Evolutionary conservation across 2,888 invertebrate genomes (phyloP), one percentile per base, ranked within the genome.

Genomic region (Eledone cirrhosa): DNA sequence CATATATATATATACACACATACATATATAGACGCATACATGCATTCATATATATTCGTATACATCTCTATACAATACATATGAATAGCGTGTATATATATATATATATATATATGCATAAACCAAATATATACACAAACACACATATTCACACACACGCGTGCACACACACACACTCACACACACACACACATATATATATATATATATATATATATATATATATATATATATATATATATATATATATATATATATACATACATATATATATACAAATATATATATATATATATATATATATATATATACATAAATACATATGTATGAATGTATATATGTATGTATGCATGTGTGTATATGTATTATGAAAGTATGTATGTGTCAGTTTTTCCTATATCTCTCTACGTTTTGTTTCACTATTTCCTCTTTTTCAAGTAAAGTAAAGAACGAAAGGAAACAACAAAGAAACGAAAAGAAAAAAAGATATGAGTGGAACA

Each of bases 281-380:
- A 24, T 24, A 65, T 24, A 65, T 65, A 65, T 1, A 3, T 24
- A 74, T 74, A 74, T 74, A 74, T 74, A 74, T 74, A 74, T 74
- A 74, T 33, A 74, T 74, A 74, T 74, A 74, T 33, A n/a, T 33
- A 33, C 19, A 74, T 74, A 7, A 31, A 74, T 74, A 33, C 33
- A 33, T 74, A 22, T 33, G 33, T 33, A 0, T 33, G 33, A 16
- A 24, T 74, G 24, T 41, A 74, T 7, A 4, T n/a, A 41, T 75
- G 22, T 41, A 31, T 75, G 14, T 33, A 19, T 29, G 5, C 27
- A 5, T 29, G 4, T 69, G 5, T 29, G 7, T 53, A 5, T 53
- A 4, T 2, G n/a, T n/a, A n/a, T n/a, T n/a, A n/a, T n/a, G n/a
- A n/a, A n/a, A n/a, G n/a, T n/a, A n/a, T n/a, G n/a, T 22, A 53